phyloP scores from a whole-genome alignment of 2,113 vertebrate species.

The Lycocorax pyrrhopterus region DNA sequence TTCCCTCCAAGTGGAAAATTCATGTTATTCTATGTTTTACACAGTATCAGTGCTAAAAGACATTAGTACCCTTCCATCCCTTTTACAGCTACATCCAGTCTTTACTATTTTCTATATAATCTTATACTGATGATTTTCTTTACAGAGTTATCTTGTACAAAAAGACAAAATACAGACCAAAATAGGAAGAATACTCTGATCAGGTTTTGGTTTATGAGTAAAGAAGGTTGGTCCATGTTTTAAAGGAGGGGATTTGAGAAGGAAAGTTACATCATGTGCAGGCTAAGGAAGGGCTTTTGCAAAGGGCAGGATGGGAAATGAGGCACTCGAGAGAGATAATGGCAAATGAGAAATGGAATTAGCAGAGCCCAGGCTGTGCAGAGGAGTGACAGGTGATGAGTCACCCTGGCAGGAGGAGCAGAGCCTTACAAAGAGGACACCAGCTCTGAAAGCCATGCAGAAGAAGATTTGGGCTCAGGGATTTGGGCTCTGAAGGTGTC shows the following conservation, averaged over 20 bases:
- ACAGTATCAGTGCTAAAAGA: neutral
- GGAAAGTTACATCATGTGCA: neutral
- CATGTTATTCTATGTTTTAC: neutral
- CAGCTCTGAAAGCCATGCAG: neutral
- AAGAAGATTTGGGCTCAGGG: neutral
- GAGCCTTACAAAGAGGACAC: neutral
- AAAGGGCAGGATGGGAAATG: neutral
- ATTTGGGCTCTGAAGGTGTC: neutral
- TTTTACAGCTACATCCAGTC: neutral
- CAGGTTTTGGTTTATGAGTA: neutral
- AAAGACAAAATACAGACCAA: neutral
- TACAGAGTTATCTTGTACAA: neutral
- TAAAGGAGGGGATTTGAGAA: neutral
- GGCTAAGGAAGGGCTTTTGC: neutral
- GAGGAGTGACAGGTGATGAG: constrained; percentile 11
- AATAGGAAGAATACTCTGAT: neutral
- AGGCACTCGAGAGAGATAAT: neutral
- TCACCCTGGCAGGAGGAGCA: neutral
- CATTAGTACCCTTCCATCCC: neutral
- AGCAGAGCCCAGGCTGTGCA: neutral
- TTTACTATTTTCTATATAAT: neutral
- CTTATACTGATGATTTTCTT: neutral
- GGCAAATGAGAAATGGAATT: constrained; percentile 9
- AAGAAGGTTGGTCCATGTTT: neutral
- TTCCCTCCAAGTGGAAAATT: constrained; percentile 11